These are phyloP conservation scores for Galemys pyrenaicus DNA, from an alignment of 2,113 vertebrate genomes.

Conservation along the genomic window DNA sequence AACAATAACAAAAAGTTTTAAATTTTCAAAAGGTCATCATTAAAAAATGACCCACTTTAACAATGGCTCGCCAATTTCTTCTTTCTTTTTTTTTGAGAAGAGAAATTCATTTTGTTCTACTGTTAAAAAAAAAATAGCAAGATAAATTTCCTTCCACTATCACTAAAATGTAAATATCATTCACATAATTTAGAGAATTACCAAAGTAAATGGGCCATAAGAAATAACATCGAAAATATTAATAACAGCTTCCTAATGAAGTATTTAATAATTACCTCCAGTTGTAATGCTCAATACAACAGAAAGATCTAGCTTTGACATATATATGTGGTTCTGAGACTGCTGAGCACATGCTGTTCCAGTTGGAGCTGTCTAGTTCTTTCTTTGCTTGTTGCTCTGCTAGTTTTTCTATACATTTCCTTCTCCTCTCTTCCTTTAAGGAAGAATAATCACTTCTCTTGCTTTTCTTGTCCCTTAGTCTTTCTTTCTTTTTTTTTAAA, in stretches of 20 bases:
- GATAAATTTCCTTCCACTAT: conserved; percentile 66
- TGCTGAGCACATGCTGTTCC: conserved; percentile 90
- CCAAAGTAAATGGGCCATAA: conserved; percentile 58
- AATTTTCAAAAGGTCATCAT: not conserved
- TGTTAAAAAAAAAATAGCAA: conserved; percentile 61
- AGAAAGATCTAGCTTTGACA: conserved; percentile 87
- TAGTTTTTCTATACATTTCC: conserved; percentile 92
- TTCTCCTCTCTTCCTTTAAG: conserved; percentile 88
- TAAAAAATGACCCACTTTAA: not conserved
- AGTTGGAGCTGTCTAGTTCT: conserved; percentile 88
- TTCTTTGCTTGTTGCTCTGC: conserved; percentile 90
- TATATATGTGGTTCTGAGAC: conserved; percentile 86
- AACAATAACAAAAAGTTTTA: not conserved
- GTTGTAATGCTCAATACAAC: conserved; percentile 88
- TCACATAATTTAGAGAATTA: conserved; percentile 70
- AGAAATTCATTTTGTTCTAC: conserved; percentile 68
- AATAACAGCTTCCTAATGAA: conserved; percentile 48
- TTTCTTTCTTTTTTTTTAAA: conserved; percentile 77
- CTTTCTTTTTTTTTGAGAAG: not conserved
- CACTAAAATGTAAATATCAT: conserved; percentile 60
- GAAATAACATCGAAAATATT: conserved; percentile 48
- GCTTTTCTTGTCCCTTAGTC: conserved; percentile 84
- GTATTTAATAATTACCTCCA: conserved; percentile 83
- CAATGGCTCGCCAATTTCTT: not conserved
- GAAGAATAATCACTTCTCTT: conserved; percentile 88